These are phyloP conservation scores for Pristionchus maxplancki DNA, from an alignment of 2,888 invertebrate genomes.

Conservation along the genomic window DNA sequence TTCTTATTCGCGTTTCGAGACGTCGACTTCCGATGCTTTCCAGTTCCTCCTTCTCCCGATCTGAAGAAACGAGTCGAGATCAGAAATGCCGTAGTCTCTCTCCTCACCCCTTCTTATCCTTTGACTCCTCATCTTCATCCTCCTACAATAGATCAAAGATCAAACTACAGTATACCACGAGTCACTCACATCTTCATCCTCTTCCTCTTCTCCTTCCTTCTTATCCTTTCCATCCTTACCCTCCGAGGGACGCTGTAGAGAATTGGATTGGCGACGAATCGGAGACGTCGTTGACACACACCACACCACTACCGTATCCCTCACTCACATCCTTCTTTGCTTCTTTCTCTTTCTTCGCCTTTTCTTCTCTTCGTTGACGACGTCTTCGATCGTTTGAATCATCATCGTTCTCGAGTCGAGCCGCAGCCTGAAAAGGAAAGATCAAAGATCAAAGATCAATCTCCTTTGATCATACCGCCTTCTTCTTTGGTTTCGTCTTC, in stretches of 20 bases:
- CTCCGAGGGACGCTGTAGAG: background rate
- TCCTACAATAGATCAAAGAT: conserved; percentile 30
- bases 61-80: background rate
- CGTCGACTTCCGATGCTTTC: background rate
- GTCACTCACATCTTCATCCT: background rate
- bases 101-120: conserved; percentile 41
- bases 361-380: conserved; percentile 15
- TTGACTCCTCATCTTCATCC: conserved; percentile 12
- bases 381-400: conserved; percentile 4
- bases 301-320: conserved; percentile 10
- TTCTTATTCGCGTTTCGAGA: background rate
- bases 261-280: background rate
- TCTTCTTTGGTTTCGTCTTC: conserved; percentile 43
- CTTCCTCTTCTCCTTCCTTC: conserved; percentile 24
- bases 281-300: background rate
- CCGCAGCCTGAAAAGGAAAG: background rate
- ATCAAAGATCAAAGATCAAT: conserved; percentile 34
- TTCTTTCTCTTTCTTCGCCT: conserved; percentile 14
- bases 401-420: conserved; percentile 15
- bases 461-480: background rate
- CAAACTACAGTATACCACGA: background rate
- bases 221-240: conserved; percentile 42
- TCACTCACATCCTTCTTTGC: background rate
- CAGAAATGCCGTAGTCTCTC: background rate
- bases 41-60: background rate